A percentile compares a stretch with the other conserved stretches of the same genome.
Conservation (phyloP, 2,888 invertebrate species). For the Erynnis tages region DNA sequence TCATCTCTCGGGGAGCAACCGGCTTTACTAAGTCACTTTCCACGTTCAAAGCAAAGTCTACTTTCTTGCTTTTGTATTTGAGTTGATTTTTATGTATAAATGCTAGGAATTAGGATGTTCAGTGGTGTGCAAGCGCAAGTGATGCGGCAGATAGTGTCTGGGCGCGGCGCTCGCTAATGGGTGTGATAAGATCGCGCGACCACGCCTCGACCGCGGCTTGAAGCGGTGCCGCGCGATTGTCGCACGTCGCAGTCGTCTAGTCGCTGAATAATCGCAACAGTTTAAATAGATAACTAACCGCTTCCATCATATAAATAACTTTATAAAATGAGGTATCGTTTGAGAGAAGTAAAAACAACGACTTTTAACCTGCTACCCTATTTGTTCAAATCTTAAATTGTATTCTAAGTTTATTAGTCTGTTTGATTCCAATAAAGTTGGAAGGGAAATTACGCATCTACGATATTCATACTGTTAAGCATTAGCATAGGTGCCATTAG, state of each 20-base stretch:
- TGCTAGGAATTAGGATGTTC: constrained; percentile 45
- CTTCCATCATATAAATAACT: no score
- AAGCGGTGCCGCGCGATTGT: constrained; percentile 30
- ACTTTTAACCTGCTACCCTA: no score
- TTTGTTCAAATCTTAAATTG: no score
- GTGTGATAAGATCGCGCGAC: constrained; percentile 71
- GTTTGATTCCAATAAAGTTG: no score
- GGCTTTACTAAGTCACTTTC: constrained; percentile 31
- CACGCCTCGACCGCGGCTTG: constrained; percentile 57
- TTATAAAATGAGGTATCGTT: no score
- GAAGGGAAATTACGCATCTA: no score
- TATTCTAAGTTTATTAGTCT: no score
- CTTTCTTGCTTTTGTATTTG: constrained; percentile 33
- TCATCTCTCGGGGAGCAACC: constrained; percentile 36
- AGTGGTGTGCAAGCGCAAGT: constrained; percentile 44
- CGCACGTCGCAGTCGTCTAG: constrained; percentile 14
- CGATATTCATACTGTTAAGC: no score
- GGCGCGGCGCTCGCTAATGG: constrained; percentile 75
- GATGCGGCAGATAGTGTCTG: constrained; percentile 69
- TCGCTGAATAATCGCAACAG: constrained; percentile 8
- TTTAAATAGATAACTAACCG: no score
- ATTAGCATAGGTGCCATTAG: no score
- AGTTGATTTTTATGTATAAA: constrained; percentile 35
- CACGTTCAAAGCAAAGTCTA: constrained; percentile 33
- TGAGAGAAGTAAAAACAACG: no score